Evolutionary conservation across 2,797 vertebrate species (phyloP).

Genomic region (Tachyglossus aculeatus): DNA sequence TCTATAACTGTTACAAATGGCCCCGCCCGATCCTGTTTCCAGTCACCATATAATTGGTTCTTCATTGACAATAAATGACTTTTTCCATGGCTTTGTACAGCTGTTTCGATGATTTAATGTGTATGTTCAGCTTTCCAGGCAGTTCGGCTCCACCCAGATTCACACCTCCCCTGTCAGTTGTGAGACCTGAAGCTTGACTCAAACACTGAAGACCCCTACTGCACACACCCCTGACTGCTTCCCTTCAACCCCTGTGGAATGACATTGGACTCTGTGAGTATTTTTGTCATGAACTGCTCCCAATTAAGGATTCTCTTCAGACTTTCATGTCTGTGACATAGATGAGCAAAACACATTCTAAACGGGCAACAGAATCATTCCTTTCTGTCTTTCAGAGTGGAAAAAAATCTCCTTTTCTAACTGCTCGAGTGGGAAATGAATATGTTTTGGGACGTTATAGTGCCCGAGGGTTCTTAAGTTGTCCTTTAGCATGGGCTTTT

Average conservation of each 20-base stretch:
- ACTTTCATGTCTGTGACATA: conserved; percentile 8
- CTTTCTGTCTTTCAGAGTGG: neutral
- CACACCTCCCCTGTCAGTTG: neutral
- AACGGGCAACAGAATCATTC: neutral
- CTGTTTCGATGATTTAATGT: neutral
- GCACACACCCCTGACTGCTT: no score
- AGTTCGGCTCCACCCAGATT: neutral
- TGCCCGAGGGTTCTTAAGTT: neutral
- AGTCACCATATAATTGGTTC: neutral
- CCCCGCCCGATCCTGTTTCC: neutral
- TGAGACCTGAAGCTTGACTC: neutral
- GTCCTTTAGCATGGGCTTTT: neutral
- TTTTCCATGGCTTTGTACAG: conserved; percentile 8
- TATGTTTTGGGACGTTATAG: neutral
- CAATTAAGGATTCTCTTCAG: neutral
- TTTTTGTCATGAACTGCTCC: neutral
- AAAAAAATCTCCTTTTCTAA: neutral
- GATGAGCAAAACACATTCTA: neutral
- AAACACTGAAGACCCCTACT: neutral
- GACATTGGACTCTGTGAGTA: neutral
- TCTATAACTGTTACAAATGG: neutral
- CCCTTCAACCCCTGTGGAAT: no score
- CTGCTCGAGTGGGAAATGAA: neutral
- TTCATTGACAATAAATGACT: neutral
- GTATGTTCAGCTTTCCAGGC: neutral